Evolutionary conservation across 2,113 vertebrate genomes (phyloP), one percentile per base, ranked within the genome.

Genomic region (Lichenostomus cassidix): DNA sequence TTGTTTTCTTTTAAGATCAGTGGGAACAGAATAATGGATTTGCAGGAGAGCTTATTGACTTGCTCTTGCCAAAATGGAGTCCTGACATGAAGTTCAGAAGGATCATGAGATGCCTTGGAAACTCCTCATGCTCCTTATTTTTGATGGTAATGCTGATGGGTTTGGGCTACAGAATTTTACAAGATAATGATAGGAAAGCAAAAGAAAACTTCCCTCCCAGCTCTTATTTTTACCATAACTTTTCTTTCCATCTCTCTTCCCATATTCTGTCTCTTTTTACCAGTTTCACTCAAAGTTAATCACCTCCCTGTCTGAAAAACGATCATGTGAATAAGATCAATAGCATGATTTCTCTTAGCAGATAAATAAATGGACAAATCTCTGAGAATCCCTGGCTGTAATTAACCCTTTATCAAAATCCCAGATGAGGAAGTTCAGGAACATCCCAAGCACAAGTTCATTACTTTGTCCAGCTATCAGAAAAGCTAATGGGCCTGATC

Each of bases 361-460:
- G 76, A 71, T 12, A 53, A 53, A 75, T 28, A 83, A 60, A 59
- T 37, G 50, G 70, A n/a, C 33, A 87, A 42, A 42, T 69, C 29
- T 67, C 39, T 14, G 22, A 44, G 69, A 91, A 70, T 44, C 56
- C 53, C 47, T 55, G n/a, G 37, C 70, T 87, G 56, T 31, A 82
- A 69, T 77, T 68, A 95, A 65, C 77, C 69, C 81, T 71, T 41
- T n/a, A 41, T 33, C 35, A 73, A 64, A 59, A 92, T 69, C 42
- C 78, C 13, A 17, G 56, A 77, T 28, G 37, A 80, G 62, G 64
- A 22, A 22, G 20, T 56, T 71, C 52, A 28, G 58, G 69, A 53
- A 50, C 1, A 3, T 50, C 49, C 70, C 41, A 15, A 4, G 9
- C 1, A 0, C 4, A 0, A 0, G 1, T 53, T 64, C 16, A 2